phyloP scores from a whole-genome alignment of 2,888 invertebrate species.

The Eretmocerus hayati region DNA sequence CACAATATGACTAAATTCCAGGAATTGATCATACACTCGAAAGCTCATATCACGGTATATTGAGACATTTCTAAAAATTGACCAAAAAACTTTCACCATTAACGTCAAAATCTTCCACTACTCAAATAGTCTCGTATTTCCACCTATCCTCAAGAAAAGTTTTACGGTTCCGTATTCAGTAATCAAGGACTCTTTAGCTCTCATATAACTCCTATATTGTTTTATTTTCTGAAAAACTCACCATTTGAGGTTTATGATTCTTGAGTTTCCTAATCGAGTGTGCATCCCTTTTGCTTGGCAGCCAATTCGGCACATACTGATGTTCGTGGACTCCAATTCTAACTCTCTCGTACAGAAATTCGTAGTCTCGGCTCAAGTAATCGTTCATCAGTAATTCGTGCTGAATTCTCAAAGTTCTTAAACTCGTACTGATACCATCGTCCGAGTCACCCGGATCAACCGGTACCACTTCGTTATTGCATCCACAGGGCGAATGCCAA shows the following conservation, averaged over 20 bases:
- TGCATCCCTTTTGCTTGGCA: constrained; percentile 40
- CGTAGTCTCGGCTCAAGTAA: constrained; percentile 40
- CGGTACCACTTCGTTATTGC: constrained; percentile 23
- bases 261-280: constrained; percentile 28
- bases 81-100: too few relatives aligned
- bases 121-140: too few relatives aligned
- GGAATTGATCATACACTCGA: too few relatives aligned
- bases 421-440: constrained; percentile 27
- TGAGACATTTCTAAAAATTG: too few relatives aligned
- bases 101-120: too few relatives aligned
- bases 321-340: constrained; percentile 38
- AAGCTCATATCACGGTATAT: too few relatives aligned
- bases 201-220: too few relatives aligned
- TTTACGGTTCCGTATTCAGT: too few relatives aligned
- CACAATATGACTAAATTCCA: too few relatives aligned
- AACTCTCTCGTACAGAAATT: constrained; percentile 41
- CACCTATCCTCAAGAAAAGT: too few relatives aligned
- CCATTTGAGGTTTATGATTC: constrained; percentile 11
- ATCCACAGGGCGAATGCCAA: constrained; percentile 43
- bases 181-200: too few relatives aligned
- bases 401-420: constrained; percentile 35
- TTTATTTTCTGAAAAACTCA: too few relatives aligned
- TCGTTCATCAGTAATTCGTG: constrained; percentile 37
- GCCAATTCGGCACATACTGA: constrained; percentile 45
- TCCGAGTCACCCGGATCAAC: constrained; percentile 23